Evolutionary conservation across 2,113 vertebrate species (phyloP), one percentile per base, ranked within the genome.

Genomic region (Heloderma charlesbogerti): DNA sequence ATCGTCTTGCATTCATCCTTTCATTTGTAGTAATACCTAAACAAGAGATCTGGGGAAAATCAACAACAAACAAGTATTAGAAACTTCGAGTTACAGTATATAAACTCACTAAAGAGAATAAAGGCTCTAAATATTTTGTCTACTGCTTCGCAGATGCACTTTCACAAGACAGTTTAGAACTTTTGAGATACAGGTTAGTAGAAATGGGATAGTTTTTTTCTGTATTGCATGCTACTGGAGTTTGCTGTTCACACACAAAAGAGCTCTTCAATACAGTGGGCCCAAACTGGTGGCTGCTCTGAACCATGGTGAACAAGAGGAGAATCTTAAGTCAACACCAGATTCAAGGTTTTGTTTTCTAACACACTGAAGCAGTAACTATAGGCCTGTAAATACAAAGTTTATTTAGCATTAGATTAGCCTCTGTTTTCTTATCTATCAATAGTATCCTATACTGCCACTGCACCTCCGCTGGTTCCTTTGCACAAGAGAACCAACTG

Each of bases 11-110:
- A 92, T 99, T 99, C 99, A 99, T 99, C 95, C 99, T 98, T 97
- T 99, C 99, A 89, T 99, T 99, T 97, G 99, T 99, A 54, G 99
- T 99, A 97, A 99, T 99, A 92, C 99, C 99, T 89, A 99, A 97
- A 96, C 98, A 99, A 45, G 99, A 99, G 89, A 99, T 99, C 99
- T 99, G 94, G 88, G 91, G 48, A 81, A 89, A 60, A 88, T 95
- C 51, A 71, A 96, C 37, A 94, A 8, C 0, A 94, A 91, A 7
- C 3, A 27, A 88, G 78, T 85, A 92, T 29, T 67, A 91, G 43
- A 60, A 88, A 83, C n/a, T 18, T 45, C 75, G 66, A 84, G 71
- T 83, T 89, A 57, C 13, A n/a, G 16, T 40, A 5, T 71, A 81
- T 80, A 34, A 95, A 34, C 10, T 74, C 27, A 72, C 43, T 8